phyloP scores from a whole-genome alignment of 2,797 vertebrate genomes.

The Margarornis squamiger region DNA sequence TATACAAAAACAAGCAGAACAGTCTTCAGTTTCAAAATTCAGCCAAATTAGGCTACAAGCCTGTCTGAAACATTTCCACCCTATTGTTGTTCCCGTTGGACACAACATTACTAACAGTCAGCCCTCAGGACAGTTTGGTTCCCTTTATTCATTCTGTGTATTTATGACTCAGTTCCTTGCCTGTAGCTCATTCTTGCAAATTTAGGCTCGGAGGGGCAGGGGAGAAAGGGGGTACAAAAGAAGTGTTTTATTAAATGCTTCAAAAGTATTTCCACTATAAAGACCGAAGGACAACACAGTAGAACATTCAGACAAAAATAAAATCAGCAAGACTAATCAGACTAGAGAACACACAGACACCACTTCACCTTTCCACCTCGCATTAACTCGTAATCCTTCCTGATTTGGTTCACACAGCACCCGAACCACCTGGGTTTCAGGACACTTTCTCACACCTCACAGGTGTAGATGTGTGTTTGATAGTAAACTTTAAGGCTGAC shows the following conservation, averaged over 20 bases:
- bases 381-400: neutral
- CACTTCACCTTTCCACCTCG: neutral
- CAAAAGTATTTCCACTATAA: neutral
- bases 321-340: neutral
- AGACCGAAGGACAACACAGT: neutral
- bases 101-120: neutral
- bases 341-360: neutral
- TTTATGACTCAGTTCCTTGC: slow-evolving; percentile 14
- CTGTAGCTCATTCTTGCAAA: neutral
- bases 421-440: neutral
- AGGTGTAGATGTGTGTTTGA: neutral
- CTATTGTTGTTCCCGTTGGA: neutral
- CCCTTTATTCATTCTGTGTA: neutral
- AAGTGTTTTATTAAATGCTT: neutral
- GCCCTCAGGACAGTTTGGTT: neutral
- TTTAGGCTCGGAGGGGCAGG: neutral
- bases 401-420: neutral
- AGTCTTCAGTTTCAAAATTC: neutral
- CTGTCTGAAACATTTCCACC: neutral
- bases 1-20: neutral
- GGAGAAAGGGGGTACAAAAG: neutral
- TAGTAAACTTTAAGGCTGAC: neutral
- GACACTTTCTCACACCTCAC: neutral
- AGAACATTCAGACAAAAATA: neutral
- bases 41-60: neutral